Evolutionary conservation across 2,888 invertebrate genomes (phyloP).

Genomic region (Rhagonycha lutea): DNA sequence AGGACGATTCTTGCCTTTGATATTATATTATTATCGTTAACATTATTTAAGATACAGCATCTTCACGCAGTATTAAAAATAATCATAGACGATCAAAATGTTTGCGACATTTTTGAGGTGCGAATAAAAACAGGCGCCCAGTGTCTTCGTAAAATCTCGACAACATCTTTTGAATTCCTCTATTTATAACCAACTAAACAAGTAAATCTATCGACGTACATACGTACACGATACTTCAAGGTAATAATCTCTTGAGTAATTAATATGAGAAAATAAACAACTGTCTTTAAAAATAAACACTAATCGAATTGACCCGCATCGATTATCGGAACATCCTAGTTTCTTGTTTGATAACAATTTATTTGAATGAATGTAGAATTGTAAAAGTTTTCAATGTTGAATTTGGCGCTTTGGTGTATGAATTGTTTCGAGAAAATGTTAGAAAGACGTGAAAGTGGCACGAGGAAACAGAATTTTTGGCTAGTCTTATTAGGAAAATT

Average conservation of each 20-base stretch:
- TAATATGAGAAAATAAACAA: slow-evolving; percentile 35
- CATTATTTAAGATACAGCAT: neutral
- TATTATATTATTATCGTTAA: neutral
- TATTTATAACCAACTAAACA: neutral
- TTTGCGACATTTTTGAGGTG: neutral
- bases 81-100: neutral
- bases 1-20: neutral
- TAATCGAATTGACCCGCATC: neutral
- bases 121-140: neutral
- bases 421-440: too few relatives aligned
- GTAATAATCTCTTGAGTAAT: slow-evolving; percentile 34
- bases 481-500: too few relatives aligned
- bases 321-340: neutral
- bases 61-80: neutral
- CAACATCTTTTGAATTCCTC: neutral
- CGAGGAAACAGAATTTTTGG: too few relatives aligned
- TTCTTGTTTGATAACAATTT: neutral
- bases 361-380: too few relatives aligned
- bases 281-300: slow-evolving; percentile 4
- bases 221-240: slow-evolving; percentile 23
- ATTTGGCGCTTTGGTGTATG: too few relatives aligned
- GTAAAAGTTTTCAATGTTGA: too few relatives aligned
- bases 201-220: neutral
- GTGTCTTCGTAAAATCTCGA: neutral
- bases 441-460: too few relatives aligned